Evolutionary conservation across 2,797 vertebrate genomes (phyloP).

Genomic region (Bradypodion ventrale): DNA sequence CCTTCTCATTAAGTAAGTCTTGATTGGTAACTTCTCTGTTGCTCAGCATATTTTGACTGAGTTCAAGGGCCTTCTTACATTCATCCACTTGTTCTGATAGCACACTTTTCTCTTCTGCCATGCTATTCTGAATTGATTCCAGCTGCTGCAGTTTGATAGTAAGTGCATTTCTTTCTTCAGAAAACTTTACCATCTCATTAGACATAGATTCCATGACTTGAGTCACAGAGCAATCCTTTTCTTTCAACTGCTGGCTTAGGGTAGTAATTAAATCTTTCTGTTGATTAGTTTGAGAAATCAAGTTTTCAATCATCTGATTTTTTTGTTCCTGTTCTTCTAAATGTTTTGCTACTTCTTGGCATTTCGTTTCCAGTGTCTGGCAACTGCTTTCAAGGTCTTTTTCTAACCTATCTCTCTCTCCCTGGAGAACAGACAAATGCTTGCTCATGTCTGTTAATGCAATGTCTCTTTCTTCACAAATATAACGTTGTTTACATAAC

Average conservation of each 20-base stretch:
- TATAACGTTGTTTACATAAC: conserved; percentile 62
- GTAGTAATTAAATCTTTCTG: conserved; percentile 83
- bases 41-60: conserved; percentile 59
- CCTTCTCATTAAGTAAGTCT: conserved; percentile 71
- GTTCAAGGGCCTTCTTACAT: conserved; percentile 60
- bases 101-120: conserved; percentile 57
- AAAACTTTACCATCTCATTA: conserved; percentile 79
- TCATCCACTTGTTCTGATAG: conserved; percentile 73
- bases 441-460: conserved; percentile 61
- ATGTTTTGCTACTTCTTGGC: conserved; percentile 61
- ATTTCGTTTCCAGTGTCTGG: conserved; percentile 63
- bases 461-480: conserved; percentile 66
- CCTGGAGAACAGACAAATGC: conserved; percentile 67
- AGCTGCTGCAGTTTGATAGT: conserved; percentile 69
- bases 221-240: conserved; percentile 81
- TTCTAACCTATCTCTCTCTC: conserved; percentile 68
- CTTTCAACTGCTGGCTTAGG: conserved; percentile 83
- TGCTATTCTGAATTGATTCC: conserved; percentile 58
- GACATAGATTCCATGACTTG: conserved; percentile 82
- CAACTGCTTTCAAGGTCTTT: conserved; percentile 59
- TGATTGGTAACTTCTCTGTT: conserved; percentile 66
- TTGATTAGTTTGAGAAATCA: conserved; percentile 81
- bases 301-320: conserved; percentile 73
- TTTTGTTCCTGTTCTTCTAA: conserved; percentile 70
- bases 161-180: conserved; percentile 75